Conservation (phyloP, 2,888 invertebrate genomes). For the Agrypnus murinus region DNA sequence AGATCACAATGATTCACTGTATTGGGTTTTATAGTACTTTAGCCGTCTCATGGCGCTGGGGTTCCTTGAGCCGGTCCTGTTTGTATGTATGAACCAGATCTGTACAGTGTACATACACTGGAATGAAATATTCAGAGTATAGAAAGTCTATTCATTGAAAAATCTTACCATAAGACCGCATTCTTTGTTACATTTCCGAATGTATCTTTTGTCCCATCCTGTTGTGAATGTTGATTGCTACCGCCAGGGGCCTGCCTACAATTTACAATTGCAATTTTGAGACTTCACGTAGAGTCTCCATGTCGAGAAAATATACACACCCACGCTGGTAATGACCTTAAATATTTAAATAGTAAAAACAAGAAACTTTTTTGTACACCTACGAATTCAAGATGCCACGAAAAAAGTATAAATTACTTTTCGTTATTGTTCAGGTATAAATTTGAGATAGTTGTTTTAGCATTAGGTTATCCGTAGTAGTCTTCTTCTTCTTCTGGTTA, state of each 20-base stretch:
- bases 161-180: constrained; percentile 19
- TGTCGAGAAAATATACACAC: constrained; percentile 19
- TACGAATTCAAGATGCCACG: constrained; percentile 25
- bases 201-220: constrained; percentile 26
- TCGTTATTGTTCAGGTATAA: constrained; percentile 33
- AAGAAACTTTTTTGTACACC: constrained; percentile 30
- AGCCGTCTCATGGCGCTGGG: too few relatives aligned
- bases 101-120: too few relatives aligned
- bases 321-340: constrained; percentile 17
- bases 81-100: too few relatives aligned
- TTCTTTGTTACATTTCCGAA: constrained; percentile 23
- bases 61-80: too few relatives aligned
- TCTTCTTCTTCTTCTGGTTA: constrained; percentile 26
- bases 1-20: too few relatives aligned
- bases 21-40: too few relatives aligned
- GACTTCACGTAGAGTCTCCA: background rate
- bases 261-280: constrained; percentile 32
- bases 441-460: constrained; percentile 27
- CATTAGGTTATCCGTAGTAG: constrained; percentile 23
- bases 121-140: background rate
- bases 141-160: constrained; percentile 21
- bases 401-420: constrained; percentile 30
- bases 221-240: constrained; percentile 31
- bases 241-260: constrained; percentile 34
- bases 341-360: constrained; percentile 25